Conservation (phyloP, 1,140 invertebrate genomes). For the Ditylenchus dipsaci region DNA sequence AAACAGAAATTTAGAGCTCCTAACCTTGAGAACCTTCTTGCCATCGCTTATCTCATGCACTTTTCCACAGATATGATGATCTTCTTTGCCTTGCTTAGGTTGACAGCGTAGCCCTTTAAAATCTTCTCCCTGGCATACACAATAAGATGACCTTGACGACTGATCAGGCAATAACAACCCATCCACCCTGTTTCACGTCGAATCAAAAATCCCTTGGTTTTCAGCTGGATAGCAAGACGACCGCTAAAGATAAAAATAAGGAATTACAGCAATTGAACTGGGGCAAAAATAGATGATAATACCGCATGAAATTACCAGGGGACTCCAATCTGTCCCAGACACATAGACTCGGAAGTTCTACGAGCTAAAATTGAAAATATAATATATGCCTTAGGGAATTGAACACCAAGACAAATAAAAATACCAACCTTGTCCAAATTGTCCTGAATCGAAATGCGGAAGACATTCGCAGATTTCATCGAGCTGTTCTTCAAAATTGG, state of each 20-base stretch:
- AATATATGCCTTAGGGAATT: neutral
- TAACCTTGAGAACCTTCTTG: neutral
- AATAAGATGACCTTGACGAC: constrained; percentile 1
- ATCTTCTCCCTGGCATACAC: neutral
- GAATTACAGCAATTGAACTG: too few species aligned
- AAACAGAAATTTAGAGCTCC: neutral
- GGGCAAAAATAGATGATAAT: too few species aligned
- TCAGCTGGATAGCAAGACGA: neutral
- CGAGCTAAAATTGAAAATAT: neutral
- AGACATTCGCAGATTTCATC: neutral
- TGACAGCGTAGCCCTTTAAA: neutral
- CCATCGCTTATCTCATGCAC: neutral
- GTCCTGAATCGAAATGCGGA: constrained; percentile 1
- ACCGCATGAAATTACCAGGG: neutral
- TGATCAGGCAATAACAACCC: neutral
- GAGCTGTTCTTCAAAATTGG: too few species aligned
- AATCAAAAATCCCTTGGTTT: neutral
- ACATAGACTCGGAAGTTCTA: neutral
- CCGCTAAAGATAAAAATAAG: neutral
- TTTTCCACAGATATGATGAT: constrained; percentile 1
- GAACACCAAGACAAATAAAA: neutral
- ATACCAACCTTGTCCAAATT: neutral
- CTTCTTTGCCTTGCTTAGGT: neutral
- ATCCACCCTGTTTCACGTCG: neutral
- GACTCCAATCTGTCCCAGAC: neutral